Base-by-base conservation (phyloP, 1,140 invertebrate genomes). In the Lucilia cuprina region DNA sequence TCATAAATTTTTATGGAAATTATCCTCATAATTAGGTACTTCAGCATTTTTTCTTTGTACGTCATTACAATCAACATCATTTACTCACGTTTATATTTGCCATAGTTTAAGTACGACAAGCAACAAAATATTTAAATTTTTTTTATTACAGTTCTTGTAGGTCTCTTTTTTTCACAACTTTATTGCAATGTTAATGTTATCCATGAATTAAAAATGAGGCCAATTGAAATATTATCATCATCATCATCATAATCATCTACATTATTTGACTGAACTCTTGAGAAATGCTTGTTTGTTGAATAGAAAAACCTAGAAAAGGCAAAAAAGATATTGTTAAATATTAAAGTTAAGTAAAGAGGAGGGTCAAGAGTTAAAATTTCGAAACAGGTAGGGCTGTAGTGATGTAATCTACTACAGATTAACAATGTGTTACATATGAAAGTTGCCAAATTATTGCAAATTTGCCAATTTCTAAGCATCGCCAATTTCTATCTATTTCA, bases 221-320 rank as follows among this genome's bases (percentile, higher is more conserved):
- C 77, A 80, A 80, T 49, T 80, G 77, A 80, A 80, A 41, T 80
- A 80, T 80, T 80, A 80, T 80, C 41, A 80, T 41, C 74, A 35
- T 17, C 74, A 41, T 34, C 14, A 41, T 7, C 13, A 30, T 34
- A 25, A 77, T 49, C 77, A 80, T 47, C 47, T 21, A 80, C 35
- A 80, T 49, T 41, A 49, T 80, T 49, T n/a, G 8, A 75, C 41
- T 80, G 41, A 80, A 17, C 77, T n/a, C 77, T 80, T 80, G 77
- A 80, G 35, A 78, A 41, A 78, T 25, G 35, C 17, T 80, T 41
- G 8, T 21, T 49, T 49, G 30, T 49, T 80, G 75, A n/a, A 41
- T n/a, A 78, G 19, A 5, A 5, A 19, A 21, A n/a, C 17, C 60
- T 70, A 17, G 17, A 60, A 60, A 60, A 14, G 5, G 19, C 2